Base-by-base conservation (phyloP, 1,140 invertebrate species). In the Drosophila leontia region DNA sequence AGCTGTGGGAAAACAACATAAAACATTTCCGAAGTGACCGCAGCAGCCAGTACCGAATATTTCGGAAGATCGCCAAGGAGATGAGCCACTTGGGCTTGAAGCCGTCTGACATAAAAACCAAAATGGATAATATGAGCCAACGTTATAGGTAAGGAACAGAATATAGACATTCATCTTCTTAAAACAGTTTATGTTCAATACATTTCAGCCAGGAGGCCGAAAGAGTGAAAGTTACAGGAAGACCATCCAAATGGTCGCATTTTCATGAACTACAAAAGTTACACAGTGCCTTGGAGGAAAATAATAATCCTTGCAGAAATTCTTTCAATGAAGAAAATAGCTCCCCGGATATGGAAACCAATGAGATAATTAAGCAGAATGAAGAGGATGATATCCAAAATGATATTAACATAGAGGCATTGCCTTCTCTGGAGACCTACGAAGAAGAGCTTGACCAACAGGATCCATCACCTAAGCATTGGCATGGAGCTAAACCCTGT, bases 61-160 rank as follows among this genome's bases (percentile, higher is more conserved):
- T 78, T 42, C 39, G 26, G n/a, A 62, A 82, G 56, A 82, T 85
- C 19, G 68, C 75, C 0, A 34, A 50, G 0, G 34, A 82, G 42
- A 59, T 85, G 59, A 8, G 35, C 1, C 23, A 60, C 12, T 75
- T 78, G 34, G 53, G 58, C 1, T 15, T 51, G 3, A 81, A 44
- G 4, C 17, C n/a, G 4, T 15, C 26, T 9, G 82, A 85, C 29
- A 34, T 85, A 0, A 85, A 75, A 23, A 56, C 53, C 12, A 78
- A 78, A 68, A 53, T 86, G n/a, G 78, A 82, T 23, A 63, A 61
- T 19, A 55, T 86, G 35, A 56, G 55, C 12, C 56, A 70, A 23
- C 68, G 64, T 48, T 85, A 64, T 41, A 65, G 48, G 82, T 78
- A 60, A 42, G 19, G 5, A 23, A 26, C 7, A 9, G 7, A 23